phyloP scores from a whole-genome alignment of 30 jellyfish, hydroid and myxozoan species.

The Rhopilema esculentum region DNA sequence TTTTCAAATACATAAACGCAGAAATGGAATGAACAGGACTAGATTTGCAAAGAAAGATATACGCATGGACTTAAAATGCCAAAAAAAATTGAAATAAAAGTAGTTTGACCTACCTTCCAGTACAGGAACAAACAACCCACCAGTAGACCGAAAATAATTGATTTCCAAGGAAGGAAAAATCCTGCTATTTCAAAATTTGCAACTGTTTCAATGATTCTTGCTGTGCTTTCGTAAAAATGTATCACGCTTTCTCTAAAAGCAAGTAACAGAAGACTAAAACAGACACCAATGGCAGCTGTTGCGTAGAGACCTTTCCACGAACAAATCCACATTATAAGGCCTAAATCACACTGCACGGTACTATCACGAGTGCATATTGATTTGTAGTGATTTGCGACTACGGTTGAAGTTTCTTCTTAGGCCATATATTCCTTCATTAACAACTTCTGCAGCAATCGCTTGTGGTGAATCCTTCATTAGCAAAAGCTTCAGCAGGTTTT shows the following conservation, averaged over 20 bases:
- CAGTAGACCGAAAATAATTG: neutral
- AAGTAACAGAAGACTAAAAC: neutral
- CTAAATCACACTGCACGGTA: neutral
- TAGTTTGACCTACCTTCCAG: conserved; percentile 31
- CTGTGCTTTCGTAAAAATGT: neutral
- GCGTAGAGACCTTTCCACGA: neutral
- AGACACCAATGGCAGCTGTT: neutral
- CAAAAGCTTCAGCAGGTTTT: neutral
- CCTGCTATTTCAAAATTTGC: conserved; percentile 50
- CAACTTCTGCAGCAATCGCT: too few species aligned
- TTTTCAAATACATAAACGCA: too few species aligned
- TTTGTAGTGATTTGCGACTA: too few species aligned
- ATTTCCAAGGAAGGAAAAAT: conserved; percentile 47
- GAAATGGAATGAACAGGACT: neutral
- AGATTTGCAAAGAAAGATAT: neutral
- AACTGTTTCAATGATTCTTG: neutral
- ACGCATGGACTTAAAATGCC: too few species aligned
- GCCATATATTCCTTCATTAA: neutral
- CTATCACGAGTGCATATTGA: neutral
- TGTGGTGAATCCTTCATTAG: too few species aligned
- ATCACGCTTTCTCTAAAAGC: conserved; percentile 10
- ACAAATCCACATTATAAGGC: neutral
- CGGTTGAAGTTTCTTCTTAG: neutral
- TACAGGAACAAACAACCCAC: neutral
- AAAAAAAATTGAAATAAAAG: too few species aligned